These are phyloP conservation scores for Drosophila multiciliata DNA, from an alignment of 2,888 invertebrate genomes.

Conservation along the genomic window DNA sequence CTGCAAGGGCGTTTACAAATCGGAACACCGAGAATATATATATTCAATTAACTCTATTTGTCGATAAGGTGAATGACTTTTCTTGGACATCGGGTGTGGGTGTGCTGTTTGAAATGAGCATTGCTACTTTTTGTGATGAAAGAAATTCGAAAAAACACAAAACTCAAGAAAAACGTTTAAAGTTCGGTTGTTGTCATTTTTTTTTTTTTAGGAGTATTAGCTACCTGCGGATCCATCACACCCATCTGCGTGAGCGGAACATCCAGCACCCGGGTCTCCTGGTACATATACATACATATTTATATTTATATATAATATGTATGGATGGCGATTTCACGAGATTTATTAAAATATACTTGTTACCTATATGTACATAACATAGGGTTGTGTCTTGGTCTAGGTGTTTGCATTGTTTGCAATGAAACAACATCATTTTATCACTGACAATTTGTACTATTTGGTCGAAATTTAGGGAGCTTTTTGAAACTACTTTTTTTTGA, in stretches of 20 bases:
- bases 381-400: slow-evolving; percentile 27
- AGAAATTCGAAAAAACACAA: slow-evolving; percentile 54
- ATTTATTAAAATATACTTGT: slow-evolving; percentile 39
- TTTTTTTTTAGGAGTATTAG: slow-evolving; percentile 71
- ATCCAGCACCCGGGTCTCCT: slow-evolving; percentile 94
- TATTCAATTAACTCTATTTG: background rate
- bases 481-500: slow-evolving; percentile 44
- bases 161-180: slow-evolving; percentile 67
- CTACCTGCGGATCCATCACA: slow-evolving; percentile 96
- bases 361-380: slow-evolving; percentile 31
- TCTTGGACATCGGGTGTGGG: slow-evolving; percentile 17
- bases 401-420: slow-evolving; percentile 12
- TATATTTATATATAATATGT: slow-evolving; percentile 45
- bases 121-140: slow-evolving; percentile 60
- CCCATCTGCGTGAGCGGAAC: slow-evolving; percentile 96
- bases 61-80: slow-evolving; percentile 13
- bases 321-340: slow-evolving; percentile 47
- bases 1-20: slow-evolving; percentile 28
- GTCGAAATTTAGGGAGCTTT: slow-evolving; percentile 52
- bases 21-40: slow-evolving; percentile 16
- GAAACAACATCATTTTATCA: slow-evolving; percentile 6
- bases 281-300: slow-evolving; percentile 54
- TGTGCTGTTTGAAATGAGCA: slow-evolving; percentile 47
- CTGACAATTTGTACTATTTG: slow-evolving; percentile 26
- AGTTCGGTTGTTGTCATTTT: slow-evolving; percentile 44